Conservation (phyloP, 2,888 invertebrate species). For the Cantharis lateralis region DNA sequence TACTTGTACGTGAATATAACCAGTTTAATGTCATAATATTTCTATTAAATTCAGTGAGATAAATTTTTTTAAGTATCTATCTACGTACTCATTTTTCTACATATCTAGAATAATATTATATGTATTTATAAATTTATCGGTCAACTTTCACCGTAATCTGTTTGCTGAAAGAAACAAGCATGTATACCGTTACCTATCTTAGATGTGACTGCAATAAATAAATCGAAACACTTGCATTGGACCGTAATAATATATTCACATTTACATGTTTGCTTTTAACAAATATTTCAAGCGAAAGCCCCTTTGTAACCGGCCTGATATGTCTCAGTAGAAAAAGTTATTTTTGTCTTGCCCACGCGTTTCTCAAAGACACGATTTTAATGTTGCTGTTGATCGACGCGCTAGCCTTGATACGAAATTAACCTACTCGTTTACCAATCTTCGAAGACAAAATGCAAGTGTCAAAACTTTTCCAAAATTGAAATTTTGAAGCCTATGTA, state of each 20-base stretch:
- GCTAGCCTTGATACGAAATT: background rate
- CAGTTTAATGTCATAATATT: background rate
- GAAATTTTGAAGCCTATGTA: background rate
- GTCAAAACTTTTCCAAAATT: background rate
- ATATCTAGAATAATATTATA: background rate
- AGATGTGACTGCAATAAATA: background rate
- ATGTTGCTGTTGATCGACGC: background rate
- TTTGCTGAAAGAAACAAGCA: background rate
- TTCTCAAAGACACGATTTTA: background rate
- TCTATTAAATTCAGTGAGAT: background rate
- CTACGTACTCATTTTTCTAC: background rate
- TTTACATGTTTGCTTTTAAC: background rate
- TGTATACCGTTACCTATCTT: background rate
- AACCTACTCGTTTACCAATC: background rate
- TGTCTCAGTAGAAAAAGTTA: background rate
- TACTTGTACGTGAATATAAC: background rate
- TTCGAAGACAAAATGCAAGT: background rate
- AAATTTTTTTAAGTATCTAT: background rate
- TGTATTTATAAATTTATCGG: conserved; percentile 1
- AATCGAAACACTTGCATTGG: background rate
- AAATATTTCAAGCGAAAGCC: background rate
- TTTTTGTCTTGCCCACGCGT: background rate
- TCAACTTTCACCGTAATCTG: conserved; percentile 8
- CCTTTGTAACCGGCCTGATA: background rate
- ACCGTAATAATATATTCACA: background rate